Evolutionary conservation across 2,888 invertebrate genomes (phyloP), one percentile per base, ranked within the genome.

Genomic region (Lycia hirtaria): DNA sequence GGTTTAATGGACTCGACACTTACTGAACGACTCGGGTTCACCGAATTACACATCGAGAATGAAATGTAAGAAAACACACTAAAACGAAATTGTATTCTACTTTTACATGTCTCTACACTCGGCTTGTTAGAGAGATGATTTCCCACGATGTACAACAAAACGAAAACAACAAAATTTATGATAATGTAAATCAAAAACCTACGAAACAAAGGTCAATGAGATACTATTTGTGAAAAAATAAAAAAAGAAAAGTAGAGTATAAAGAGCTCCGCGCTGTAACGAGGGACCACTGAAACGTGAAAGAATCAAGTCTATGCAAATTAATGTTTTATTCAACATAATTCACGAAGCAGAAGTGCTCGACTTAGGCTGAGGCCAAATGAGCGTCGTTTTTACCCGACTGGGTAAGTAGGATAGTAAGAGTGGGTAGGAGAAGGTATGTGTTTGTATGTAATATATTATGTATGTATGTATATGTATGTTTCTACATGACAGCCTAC

Each of bases 241-340:
- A 43, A 15, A n/a, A 19, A 37, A 20, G 24, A 12, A 10, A 40
- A 40, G 20, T 38, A 12, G 38, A 44, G 44, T 19, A 17, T 1
- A 6, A 10, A 28, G 43, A n/a, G 17, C 15, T 40, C 26, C 26
- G 12, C 35, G 3, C 35, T 41, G 7, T 41, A 50, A 19, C 14
- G 35, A 40, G 28, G 35, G 35, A 20, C 12, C 45, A 24, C 48
- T 50, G 56, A 50, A 38, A 44, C 50, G 49, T 45, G 56, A 45
- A 49, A 50, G 33, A 51, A 45, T 38, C 38, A 40, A 56, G 45
- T 19, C 44, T 45, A 44, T 50, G 56, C 44, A 44, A 56, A 56
- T 56, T 7, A 1, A 37, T 20, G 22, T 43, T 55, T 49, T 33
- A 51, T 51, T 51, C 45, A 15, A 26, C 50, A 38, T 40, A 19